Percentiles rank a stretch among this genome's conserved stretches.
phyloP scores from a whole-genome alignment of 2,888 invertebrate genomes.

The Artemia sp. region DNA sequence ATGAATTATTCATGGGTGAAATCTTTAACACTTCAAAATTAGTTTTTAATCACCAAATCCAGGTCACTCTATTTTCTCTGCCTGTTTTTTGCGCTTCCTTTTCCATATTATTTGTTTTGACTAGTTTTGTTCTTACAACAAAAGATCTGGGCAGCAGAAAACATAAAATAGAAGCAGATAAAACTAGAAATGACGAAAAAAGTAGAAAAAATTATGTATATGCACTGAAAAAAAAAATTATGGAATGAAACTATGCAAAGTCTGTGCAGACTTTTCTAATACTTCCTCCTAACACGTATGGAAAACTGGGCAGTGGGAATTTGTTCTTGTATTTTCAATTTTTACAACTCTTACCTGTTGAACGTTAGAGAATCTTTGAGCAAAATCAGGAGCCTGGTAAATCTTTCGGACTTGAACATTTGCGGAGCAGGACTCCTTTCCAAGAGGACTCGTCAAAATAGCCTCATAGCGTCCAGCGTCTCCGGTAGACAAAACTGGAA shows the following conservation, averaged over 20 bases:
- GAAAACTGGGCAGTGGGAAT: not conserved
- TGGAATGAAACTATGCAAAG: not conserved
- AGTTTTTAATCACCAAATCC: too few species aligned
- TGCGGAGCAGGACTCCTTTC: slow-evolving; percentile 50
- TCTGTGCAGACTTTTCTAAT: not conserved
- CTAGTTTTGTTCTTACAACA: too few species aligned
- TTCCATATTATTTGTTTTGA: too few species aligned
- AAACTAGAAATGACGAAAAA: too few species aligned
- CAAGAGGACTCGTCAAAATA: slow-evolving; percentile 53
- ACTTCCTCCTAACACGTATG: not conserved
- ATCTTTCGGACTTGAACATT: slow-evolving; percentile 58
- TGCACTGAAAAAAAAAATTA: not conserved
- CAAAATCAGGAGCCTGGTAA: slow-evolving; percentile 59
- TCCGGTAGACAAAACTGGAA: slow-evolving; percentile 47
- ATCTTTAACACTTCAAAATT: too few species aligned
- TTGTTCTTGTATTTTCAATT: not conserved
- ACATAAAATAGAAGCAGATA: too few species aligned
- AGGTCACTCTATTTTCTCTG: too few species aligned
- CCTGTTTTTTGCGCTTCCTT: too few species aligned
- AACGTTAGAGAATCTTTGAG: slow-evolving; percentile 51
- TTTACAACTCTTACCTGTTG: slow-evolving; percentile 39
- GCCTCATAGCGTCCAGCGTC: slow-evolving; percentile 68
- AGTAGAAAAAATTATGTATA: slow-evolving; percentile 6
- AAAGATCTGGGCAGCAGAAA: too few species aligned
- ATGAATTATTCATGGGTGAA: too few species aligned